phyloP scores from a whole-genome alignment of 2,797 vertebrate genomes.

The Micropoecilia bifurca region DNA sequence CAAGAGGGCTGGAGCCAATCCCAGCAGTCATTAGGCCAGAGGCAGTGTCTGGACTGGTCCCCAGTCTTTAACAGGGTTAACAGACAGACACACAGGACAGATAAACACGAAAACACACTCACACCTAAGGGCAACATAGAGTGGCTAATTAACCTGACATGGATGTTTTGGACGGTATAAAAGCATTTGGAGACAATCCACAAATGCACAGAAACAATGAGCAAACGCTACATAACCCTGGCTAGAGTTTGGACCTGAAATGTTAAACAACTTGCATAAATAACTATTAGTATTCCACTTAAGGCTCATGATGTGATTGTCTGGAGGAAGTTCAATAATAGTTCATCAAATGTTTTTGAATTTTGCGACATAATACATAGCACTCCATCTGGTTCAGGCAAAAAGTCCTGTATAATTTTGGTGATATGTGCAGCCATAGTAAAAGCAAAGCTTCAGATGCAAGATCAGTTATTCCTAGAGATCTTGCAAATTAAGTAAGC shows the following conservation, averaged over 20 bases:
- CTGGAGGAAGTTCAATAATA: background rate
- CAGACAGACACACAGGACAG: background rate
- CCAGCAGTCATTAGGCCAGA: slow-evolving; percentile 7
- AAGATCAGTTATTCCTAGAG: background rate
- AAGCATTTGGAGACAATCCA: background rate
- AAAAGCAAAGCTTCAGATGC: background rate
- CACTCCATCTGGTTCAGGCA: background rate
- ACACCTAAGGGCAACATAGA: background rate
- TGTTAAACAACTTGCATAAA: background rate
- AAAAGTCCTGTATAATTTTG: background rate
- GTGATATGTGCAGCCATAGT: background rate
- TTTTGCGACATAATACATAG: background rate
- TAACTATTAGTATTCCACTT: background rate
- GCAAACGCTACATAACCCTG: background rate
- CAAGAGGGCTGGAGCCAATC: background rate
- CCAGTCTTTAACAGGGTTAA: slow-evolving; percentile 5
- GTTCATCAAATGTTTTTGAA: background rate
- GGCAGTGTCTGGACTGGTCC: background rate
- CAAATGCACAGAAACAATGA: background rate
- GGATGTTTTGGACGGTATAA: background rate
- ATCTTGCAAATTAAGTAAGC: background rate
- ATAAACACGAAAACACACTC: background rate
- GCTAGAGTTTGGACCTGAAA: background rate
- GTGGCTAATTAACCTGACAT: slow-evolving; percentile 5
- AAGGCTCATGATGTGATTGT: background rate